Conservation (phyloP, 2,113 vertebrate genomes). For the Daboia siamensis region DNA sequence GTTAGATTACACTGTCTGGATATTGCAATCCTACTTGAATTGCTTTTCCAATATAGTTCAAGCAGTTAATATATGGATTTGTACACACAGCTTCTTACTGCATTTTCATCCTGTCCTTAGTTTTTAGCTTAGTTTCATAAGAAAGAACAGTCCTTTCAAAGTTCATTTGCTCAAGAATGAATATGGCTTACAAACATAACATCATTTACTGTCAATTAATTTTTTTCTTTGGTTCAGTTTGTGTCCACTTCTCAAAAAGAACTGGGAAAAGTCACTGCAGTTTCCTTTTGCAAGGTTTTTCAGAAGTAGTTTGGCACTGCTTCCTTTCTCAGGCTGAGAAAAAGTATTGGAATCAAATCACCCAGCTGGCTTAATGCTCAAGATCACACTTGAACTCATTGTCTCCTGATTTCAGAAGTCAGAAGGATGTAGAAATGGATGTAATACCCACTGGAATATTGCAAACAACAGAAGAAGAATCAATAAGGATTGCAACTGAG, state of each 20-base stretch:
- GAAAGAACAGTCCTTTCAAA: background rate
- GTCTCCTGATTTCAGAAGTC: background rate
- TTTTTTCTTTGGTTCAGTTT: background rate
- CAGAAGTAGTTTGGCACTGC: background rate
- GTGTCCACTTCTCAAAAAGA: background rate
- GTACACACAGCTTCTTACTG: background rate
- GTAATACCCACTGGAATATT: background rate
- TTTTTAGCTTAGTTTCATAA: conserved; percentile 3
- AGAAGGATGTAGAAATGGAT: background rate
- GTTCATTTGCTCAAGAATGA: background rate
- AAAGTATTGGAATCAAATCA: background rate
- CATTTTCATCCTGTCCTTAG: background rate
- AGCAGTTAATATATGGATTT: background rate
- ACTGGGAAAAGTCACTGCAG: background rate
- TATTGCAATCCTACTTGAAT: background rate
- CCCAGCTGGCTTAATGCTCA: background rate
- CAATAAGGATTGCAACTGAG: background rate
- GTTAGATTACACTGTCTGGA: background rate
- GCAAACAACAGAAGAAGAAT: background rate
- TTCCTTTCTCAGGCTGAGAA: background rate
- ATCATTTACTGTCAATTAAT: background rate
- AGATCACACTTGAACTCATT: background rate
- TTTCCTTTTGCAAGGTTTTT: background rate
- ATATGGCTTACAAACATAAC: background rate
- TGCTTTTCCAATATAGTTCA: background rate